Evolutionary conservation across 37 sponge, comb jelly and placozoan species (phyloP), one percentile per base, ranked within the genome.

Genomic region (Ianthella basta): DNA sequence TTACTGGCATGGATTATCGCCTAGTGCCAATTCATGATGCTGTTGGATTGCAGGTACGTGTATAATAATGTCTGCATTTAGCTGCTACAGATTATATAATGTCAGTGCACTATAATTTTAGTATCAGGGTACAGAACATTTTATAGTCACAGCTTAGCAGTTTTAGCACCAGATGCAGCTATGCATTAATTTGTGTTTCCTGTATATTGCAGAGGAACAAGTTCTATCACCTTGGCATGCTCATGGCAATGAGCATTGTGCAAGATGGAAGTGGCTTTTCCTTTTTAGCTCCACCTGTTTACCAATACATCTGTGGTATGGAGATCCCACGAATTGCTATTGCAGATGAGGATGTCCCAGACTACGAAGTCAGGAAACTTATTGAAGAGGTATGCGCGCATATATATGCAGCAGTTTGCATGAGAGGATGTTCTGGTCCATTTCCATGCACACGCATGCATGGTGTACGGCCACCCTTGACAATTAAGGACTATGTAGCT

Each of bases 251-350:
- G 79, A 60, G 79, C 12, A 6, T 85, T 0, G 78, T 75, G 0
- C 63, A 85, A 24, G 65, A 55, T 25, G 86, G 67, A 20, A 61
- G 79, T 35, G 80, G 67, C 6, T 85, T 85, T 60, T 79, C 86
- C 8, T 85, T 37, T 54, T 55, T 85, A n/a, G 86, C 79, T 0
- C 53, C 78, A n/a, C 63, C 86, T 18, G 8, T 61, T 0, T 85
- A 30, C 32, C 6, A 85, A 14, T 85, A 85, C 29, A 20, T 85
- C 18, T 64, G 86, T n/a, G n/a, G 86, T 4, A n/a, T 20, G 25
- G 44, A 59, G 16, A 27, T 77, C 19, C 4, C 78, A 18, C 24
- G 30, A 4, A 85, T 85, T 40, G 18, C 13, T 27, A 60, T 85
- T 53, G 0, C 39, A n/a, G 2, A 18, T 13, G 39, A 74, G 35